These are phyloP conservation scores for Formica selysi DNA, from an alignment of 1,140 invertebrate species.

Conservation along the genomic window DNA sequence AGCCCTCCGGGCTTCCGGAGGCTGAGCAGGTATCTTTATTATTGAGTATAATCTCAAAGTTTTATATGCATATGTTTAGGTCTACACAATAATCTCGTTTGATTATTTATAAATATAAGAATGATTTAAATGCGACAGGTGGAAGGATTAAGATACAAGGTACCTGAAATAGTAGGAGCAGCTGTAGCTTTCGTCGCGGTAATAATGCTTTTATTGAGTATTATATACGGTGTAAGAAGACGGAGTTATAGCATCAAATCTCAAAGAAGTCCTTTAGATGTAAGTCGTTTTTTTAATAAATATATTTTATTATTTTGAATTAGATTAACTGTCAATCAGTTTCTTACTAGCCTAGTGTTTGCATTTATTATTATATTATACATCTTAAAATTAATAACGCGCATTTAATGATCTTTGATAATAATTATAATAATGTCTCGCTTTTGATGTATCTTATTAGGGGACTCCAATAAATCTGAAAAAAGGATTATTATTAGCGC, in stretches of 20 bases:
- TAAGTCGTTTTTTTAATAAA: constrained; percentile 39
- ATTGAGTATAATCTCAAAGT: background rate
- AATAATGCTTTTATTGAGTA: constrained; percentile 75
- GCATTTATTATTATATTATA: background rate
- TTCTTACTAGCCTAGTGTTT: background rate
- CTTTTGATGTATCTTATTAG: constrained; percentile 75
- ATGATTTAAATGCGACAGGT: constrained; percentile 73
- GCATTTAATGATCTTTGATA: background rate
- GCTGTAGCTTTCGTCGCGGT: constrained; percentile 78
- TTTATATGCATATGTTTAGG: background rate
- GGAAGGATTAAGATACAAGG: constrained; percentile 75
- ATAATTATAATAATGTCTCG: constrained; percentile 40
- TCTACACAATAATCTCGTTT: background rate
- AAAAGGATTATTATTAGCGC: constrained; percentile 89
- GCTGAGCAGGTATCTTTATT: constrained; percentile 79
- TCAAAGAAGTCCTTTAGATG: constrained; percentile 69
- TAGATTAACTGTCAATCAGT: constrained; percentile 19
- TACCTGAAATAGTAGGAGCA: constrained; percentile 83
- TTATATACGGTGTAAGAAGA: constrained; percentile 78
- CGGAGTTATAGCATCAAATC: constrained; percentile 75
- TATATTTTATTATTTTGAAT: background rate
- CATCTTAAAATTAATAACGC: background rate
- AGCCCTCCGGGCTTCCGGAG: constrained; percentile 75
- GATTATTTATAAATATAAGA: background rate
- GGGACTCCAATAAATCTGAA: constrained; percentile 87